Percentiles rank a stretch among this genome's conserved stretches.
Evolutionary conservation across 2,888 invertebrate species (phyloP).

Genomic region (Gnatocerus cornutus): DNA sequence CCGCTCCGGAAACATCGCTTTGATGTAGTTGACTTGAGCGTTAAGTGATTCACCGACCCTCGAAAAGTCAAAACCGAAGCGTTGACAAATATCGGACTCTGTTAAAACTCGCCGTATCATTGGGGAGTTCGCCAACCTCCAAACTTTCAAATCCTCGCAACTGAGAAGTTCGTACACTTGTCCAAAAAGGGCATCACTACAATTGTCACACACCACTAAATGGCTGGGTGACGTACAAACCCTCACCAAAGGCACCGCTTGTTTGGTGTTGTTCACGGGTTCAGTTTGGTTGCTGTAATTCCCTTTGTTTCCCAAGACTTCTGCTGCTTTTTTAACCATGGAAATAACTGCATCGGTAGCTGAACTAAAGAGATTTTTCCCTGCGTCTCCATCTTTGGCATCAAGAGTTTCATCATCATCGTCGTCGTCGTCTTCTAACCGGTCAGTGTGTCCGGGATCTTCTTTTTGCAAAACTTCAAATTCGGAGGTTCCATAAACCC

Average conservation of each 20-base stretch:
- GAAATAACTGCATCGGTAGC: constrained; percentile 93
- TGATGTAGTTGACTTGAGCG: constrained; percentile 66
- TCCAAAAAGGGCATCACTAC: constrained; percentile 81
- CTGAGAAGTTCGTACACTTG: constrained; percentile 84
- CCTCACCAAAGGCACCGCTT: constrained; percentile 58
- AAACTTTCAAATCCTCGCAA: constrained; percentile 78
- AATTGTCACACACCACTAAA: constrained; percentile 83
- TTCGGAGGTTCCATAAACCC: constrained; percentile 94
- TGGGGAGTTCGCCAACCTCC: constrained; percentile 75
- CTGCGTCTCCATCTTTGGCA: constrained; percentile 71
- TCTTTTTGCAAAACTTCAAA: constrained; percentile 92
- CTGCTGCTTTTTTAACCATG: constrained; percentile 93
- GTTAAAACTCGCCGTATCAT: constrained; percentile 77
- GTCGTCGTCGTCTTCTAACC: constrained; percentile 79
- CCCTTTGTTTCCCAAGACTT: constrained; percentile 84
- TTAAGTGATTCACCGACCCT: constrained; percentile 48
- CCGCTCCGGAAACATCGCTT: constrained; percentile 78
- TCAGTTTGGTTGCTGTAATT: constrained; percentile 75
- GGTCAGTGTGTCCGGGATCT: constrained; percentile 78
- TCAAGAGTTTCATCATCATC: constrained; percentile 73
- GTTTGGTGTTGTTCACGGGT: constrained; percentile 62
- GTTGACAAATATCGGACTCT: constrained; percentile 76
- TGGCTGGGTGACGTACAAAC: constrained; percentile 83
- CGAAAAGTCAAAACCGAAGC: constrained; percentile 77
- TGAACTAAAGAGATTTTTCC: constrained; percentile 86